Conservation (phyloP, 2,888 invertebrate genomes). For the Epirrita christyi region DNA sequence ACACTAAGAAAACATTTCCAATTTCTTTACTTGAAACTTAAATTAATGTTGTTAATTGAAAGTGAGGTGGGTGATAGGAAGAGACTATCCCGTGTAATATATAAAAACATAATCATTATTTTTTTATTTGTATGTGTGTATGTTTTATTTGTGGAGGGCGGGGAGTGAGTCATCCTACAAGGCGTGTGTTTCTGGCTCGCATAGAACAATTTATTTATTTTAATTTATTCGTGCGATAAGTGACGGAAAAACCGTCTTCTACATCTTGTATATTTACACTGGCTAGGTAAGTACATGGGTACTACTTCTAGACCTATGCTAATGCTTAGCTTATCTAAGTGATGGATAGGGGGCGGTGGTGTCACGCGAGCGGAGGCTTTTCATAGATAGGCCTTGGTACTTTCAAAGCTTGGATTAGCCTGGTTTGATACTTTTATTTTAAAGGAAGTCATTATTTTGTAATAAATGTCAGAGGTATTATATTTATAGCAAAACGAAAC, state of each 20-base stretch:
- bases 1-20: too few species aligned
- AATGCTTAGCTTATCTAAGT: slow-evolving; percentile 73
- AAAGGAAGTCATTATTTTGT: slow-evolving; percentile 11
- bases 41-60: too few species aligned
- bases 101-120: too few species aligned
- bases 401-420: slow-evolving; percentile 29
- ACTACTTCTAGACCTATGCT: slow-evolving; percentile 54
- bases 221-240: slow-evolving; percentile 16
- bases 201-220: too few species aligned
- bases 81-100: too few species aligned
- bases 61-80: too few species aligned
- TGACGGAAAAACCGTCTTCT: slow-evolving; percentile 20
- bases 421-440: slow-evolving; percentile 26
- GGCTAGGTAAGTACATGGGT: background rate
- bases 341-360: slow-evolving; percentile 66
- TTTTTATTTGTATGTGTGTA: too few species aligned
- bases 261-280: slow-evolving; percentile 20
- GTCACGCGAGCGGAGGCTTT: slow-evolving; percentile 55
- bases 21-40: too few species aligned
- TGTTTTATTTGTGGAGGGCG: too few species aligned
- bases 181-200: too few species aligned
- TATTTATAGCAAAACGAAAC: background rate
- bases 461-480: slow-evolving; percentile 3
- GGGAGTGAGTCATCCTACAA: too few species aligned
- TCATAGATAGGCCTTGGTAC: slow-evolving; percentile 32